phyloP scores from a whole-genome alignment of 2,888 invertebrate species.

The Cosmia pyralina region DNA sequence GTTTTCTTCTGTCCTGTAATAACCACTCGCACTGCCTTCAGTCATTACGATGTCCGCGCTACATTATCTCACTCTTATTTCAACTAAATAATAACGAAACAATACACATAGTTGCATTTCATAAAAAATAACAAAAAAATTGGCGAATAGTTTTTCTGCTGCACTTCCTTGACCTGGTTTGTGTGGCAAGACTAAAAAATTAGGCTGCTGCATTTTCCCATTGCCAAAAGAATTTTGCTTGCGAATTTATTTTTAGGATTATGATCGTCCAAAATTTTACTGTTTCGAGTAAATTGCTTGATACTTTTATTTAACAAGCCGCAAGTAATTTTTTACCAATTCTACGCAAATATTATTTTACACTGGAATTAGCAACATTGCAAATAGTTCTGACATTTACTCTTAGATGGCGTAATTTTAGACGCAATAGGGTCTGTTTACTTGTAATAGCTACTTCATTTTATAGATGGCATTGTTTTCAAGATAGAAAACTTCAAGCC shows the following conservation, averaged over 20 bases:
- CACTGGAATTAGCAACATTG: not conserved
- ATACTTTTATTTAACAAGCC: rapidly evolving
- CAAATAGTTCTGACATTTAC: not conserved
- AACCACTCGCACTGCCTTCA: slow-evolving; percentile 74
- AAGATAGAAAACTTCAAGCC: not conserved
- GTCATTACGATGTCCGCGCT: slow-evolving; percentile 71
- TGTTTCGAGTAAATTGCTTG: not conserved
- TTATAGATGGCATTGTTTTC: slow-evolving; percentile 36
- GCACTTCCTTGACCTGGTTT: slow-evolving; percentile 86
- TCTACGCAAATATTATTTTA: not conserved
- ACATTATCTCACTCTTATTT: slow-evolving; percentile 78
- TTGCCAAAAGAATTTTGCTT: slow-evolving; percentile 37
- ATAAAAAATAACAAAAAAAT: slow-evolving; percentile 82
- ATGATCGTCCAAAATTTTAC: rapidly evolving
- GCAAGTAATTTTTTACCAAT: rapidly evolving
- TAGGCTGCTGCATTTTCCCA: slow-evolving; percentile 50
- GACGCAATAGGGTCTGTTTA: not conserved
- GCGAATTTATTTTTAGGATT: slow-evolving; percentile 9
- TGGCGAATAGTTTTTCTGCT: slow-evolving; percentile 76
- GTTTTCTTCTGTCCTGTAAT: slow-evolving; percentile 74
- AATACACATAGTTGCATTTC: slow-evolving; percentile 78
- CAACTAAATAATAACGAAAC: slow-evolving; percentile 61
- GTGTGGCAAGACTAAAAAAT: slow-evolving; percentile 75
- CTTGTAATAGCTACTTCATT: not conserved
- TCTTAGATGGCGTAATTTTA: slow-evolving; percentile 41